Conservation (phyloP, 2,113 vertebrate species). For the Thinocorus orbignyianus region DNA sequence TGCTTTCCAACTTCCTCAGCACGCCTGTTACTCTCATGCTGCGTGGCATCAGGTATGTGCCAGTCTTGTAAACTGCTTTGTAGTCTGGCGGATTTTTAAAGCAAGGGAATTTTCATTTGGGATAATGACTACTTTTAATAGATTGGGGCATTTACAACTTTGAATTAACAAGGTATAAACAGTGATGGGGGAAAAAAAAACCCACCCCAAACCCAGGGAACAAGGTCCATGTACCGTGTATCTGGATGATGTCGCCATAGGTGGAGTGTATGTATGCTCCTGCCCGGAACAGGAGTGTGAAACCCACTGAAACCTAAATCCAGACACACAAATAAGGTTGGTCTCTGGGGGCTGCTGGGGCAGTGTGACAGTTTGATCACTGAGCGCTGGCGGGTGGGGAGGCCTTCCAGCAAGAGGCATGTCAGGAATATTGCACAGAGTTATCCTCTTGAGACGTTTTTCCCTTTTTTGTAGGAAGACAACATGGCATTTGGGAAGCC, state of each 20-base stretch:
- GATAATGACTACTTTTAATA: neutral
- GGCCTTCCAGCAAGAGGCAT: neutral
- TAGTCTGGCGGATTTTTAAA: neutral
- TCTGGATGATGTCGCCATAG: fast-evolving
- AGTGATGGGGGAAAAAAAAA: neutral
- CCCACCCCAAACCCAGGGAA: neutral
- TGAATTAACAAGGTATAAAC: neutral
- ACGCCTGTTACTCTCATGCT: fast-evolving
- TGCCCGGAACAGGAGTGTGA: neutral
- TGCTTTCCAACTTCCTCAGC: neutral
- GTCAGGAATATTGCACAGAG: fast-evolving
- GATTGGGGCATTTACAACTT: neutral
- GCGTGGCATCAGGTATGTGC: neutral
- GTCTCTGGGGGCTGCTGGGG: neutral
- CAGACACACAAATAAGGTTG: neutral
- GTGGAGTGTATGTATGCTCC: fast-evolving
- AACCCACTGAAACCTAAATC: neutral
- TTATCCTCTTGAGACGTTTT: neutral
- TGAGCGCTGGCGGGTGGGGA: neutral
- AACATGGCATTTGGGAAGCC: slow-evolving; percentile 98
- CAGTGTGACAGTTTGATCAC: neutral
- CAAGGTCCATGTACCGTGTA: fast-evolving
- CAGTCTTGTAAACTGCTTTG: neutral
- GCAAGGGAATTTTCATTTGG: neutral
- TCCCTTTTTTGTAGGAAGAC: slow-evolving; percentile 83